phyloP scores from a whole-genome alignment of 2,113 vertebrate species.

The Steatornis caripensis region DNA sequence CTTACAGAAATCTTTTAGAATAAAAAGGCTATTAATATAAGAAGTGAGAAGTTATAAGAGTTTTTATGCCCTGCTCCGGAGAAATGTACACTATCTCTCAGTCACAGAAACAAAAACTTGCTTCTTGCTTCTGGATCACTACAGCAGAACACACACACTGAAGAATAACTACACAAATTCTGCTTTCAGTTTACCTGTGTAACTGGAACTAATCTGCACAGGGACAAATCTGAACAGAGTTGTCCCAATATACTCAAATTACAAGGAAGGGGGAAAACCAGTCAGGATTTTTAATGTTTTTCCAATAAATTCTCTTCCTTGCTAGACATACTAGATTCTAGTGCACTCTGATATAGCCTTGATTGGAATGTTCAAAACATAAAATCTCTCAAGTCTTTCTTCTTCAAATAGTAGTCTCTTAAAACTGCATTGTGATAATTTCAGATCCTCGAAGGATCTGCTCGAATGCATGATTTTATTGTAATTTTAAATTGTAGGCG shows the following conservation, averaged over 20 bases:
- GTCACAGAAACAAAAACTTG: background rate
- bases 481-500: background rate
- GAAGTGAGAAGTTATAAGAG: background rate
- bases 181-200: background rate
- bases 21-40: background rate
- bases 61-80: background rate
- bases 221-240: background rate
- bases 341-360: background rate
- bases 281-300: background rate
- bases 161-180: background rate
- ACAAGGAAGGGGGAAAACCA: background rate
- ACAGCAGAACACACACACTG: background rate
- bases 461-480: background rate
- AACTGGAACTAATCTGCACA: background rate
- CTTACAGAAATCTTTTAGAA: background rate
- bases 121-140: background rate
- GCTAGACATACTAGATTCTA: background rate
- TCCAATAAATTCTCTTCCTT: background rate
- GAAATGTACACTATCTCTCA: background rate
- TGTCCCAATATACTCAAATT: background rate
- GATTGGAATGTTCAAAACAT: background rate
- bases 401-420: background rate
- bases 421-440: background rate
- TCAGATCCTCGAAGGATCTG: background rate
- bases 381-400: background rate